phyloP scores from a whole-genome alignment of 2,797 vertebrate species.

The Alectoris magna region DNA sequence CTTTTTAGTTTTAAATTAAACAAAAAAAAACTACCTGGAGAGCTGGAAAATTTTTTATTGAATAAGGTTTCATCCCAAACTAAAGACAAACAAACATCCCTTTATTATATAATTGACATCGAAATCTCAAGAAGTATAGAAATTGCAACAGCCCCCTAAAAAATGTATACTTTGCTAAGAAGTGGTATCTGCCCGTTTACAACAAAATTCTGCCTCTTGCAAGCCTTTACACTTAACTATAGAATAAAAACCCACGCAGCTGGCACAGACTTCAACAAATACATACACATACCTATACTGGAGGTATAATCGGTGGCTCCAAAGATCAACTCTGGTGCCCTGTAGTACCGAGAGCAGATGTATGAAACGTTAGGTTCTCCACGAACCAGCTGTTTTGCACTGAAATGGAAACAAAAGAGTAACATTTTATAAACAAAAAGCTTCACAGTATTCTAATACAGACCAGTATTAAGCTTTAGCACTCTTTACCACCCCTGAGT shows the following conservation, averaged over 20 bases:
- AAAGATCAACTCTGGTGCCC: conserved; percentile 99
- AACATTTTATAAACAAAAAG: neutral
- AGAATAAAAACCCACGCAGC: neutral
- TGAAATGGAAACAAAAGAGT: conserved; percentile 68
- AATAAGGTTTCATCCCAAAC: neutral
- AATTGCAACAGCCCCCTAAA: neutral
- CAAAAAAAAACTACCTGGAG: neutral
- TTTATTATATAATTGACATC: neutral
- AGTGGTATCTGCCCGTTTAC: neutral
- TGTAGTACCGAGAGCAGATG: conserved; percentile 99
- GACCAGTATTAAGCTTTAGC: neutral
- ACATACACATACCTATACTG: conserved; percentile 91
- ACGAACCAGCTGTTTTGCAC: conserved; percentile 98
- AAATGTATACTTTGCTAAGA: neutral
- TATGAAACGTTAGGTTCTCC: conserved; percentile 99
- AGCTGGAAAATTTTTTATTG: neutral
- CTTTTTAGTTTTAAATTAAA: neutral
- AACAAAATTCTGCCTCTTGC: neutral
- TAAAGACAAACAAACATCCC: neutral
- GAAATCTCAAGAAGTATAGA: neutral
- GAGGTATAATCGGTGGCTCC: conserved; percentile 99
- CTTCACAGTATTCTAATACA: neutral
- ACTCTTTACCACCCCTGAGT: neutral
- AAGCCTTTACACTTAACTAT: neutral
- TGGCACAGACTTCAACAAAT: neutral